phyloP scores from a whole-genome alignment of 2,888 invertebrate species.

The Amiota mariae region DNA sequence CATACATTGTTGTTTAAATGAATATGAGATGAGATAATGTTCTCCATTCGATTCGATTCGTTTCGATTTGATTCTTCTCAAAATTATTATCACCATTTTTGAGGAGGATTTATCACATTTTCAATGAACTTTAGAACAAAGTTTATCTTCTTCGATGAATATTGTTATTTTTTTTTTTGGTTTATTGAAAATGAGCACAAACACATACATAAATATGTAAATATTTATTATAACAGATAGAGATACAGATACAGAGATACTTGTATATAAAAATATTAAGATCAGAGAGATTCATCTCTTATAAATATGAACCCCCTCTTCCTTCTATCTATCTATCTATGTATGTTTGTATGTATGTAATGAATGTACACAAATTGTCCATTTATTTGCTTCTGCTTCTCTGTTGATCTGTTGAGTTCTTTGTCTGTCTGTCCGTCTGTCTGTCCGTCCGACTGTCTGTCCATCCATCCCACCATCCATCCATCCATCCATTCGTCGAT shows the following conservation, averaged over 20 bases:
- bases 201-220: not conserved
- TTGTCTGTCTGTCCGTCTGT: constrained; percentile 43
- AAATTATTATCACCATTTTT: constrained; percentile 36
- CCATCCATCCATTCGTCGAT: constrained; percentile 30
- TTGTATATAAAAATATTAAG: too few species aligned
- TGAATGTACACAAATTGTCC: not conserved
- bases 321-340: not conserved
- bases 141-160: constrained; percentile 63
- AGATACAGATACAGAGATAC: too few species aligned
- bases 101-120: constrained; percentile 69
- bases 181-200: constrained; percentile 37
- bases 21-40: too few species aligned
- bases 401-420: constrained; percentile 49
- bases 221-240: too few species aligned
- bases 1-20: too few species aligned
- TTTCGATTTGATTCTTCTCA: too few species aligned
- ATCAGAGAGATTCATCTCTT: not conserved
- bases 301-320: too few species aligned
- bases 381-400: not conserved
- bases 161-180: constrained; percentile 49
- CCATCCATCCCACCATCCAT: constrained; percentile 32
- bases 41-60: too few species aligned
- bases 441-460: constrained; percentile 23
- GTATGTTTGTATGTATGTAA: too few species aligned
- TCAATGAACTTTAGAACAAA: constrained; percentile 71